Evolutionary conservation across 1,140 invertebrate genomes (phyloP), one percentile per base, ranked within the genome.

Genomic region (Goniozus legneri): DNA sequence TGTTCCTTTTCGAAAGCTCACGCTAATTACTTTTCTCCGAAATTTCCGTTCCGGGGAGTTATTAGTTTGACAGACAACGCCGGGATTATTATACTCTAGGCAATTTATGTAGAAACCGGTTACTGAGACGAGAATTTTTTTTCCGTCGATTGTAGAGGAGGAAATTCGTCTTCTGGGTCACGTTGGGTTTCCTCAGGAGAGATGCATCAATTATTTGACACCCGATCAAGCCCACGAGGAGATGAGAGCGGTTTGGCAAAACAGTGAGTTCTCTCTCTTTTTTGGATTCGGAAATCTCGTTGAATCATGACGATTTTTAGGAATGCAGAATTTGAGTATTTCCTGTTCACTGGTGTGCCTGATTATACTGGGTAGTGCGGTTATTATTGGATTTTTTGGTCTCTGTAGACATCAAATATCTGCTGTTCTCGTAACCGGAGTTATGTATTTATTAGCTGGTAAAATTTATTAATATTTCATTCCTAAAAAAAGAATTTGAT

Each of bases 261-360:
- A 89, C 71, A 81, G 88, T 91, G 79, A 85, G 82, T 80, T 60
- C 33, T 27, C 10, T 6, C 4, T 27, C 10, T 6, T 27, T 27
- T 27, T 27, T 6, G 4, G 4, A 27, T 27, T 10, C 24, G 4
- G 24, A 6, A 6, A 27, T 27, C 24, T 4, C 24, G 24, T 27
- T 27, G 10, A 4, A 10, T 27, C 4, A 6, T 27, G 10, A 27
- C 4, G 19, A 44, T 42, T 32, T 33, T 14, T 69, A 94, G 91
- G 91, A 64, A 95, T 95, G 91, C 90, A 93, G 72, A 95, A 95
- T 71, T 74, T 93, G 50, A 92, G 90, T 38, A 93, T 94, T 69
- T 93, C 91, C 8, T 95, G 91, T 70, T 88, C 90, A 14, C 77
- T 94, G 50, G 91, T 95, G 1, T 91, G 90, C 61, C 79, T 93